Base-by-base conservation (phyloP, 2,888 invertebrate genomes). In the Elmis aenea region DNA sequence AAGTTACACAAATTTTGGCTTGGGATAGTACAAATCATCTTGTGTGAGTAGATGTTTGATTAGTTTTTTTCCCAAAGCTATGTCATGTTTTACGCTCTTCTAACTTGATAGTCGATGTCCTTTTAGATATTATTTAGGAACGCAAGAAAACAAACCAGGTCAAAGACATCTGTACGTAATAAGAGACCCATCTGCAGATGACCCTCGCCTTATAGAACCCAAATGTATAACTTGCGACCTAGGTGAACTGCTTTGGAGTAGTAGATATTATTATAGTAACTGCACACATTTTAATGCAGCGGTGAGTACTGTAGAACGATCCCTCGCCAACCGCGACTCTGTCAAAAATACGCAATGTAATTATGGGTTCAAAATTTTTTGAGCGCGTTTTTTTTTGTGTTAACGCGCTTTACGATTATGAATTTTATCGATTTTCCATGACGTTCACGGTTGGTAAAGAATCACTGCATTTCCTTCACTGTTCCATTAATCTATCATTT, bases 131-230 rank as follows among this genome's bases (percentile, higher is more conserved):
- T 69, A 68, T 58, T 63, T 81, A 67, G 86, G 88, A 46, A 86
- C 87, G 42, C 85, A 87, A 58, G 87, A 88, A 52, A 79, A 81
- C 49, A 79, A 78, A 57, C 88, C 93, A 10, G 87, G 90, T 3
- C 89, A 91, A 66, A 76, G 81, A 54, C 94, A 94, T 70, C 75
- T 94, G 42, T 94, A 88, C 69, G 85, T 89, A 34, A 85, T 90
- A 29, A 77, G 81, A 45, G 88, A 88, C 66, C 83, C 86, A 23
- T 72, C 77, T 42, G 76, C 77, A 42, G 81, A 78, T 41, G 79
- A 79, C 56, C 72, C 75, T 11, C 71, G 77, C 53, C 77, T 85
- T 52, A 67, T 76, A 38, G 86, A 86, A 58, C 84, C 88, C 12
- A 74, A 81, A 50, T 94, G 93, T 68, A 78, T 93, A 53, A 91